These are phyloP conservation scores for Sebastes melanostomus DNA, from an alignment of 2,797 vertebrate genomes.

Conservation along the genomic window DNA sequence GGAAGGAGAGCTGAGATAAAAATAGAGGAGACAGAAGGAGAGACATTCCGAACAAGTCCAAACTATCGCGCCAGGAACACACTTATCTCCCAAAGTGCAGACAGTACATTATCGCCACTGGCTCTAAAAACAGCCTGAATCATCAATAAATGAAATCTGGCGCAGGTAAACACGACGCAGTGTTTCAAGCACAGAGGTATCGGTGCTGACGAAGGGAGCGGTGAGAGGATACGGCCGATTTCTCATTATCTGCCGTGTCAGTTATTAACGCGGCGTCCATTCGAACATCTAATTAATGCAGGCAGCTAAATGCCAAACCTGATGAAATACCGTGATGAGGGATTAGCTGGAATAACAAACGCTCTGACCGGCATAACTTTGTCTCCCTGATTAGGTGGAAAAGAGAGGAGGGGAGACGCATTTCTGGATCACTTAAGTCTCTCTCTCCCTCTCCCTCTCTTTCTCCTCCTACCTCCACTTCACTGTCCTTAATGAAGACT, in stretches of 20 bases:
- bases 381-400: constrained; percentile 66
- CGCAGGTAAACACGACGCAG: constrained; percentile 53
- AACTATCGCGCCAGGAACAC: constrained; percentile 56
- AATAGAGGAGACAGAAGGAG: constrained; percentile 49
- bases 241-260: constrained; percentile 63
- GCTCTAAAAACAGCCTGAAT: constrained; percentile 63
- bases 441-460: not conserved
- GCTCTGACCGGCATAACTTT: constrained; percentile 70
- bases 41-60: constrained; percentile 58
- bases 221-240: constrained; percentile 37
- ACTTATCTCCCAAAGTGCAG: constrained; percentile 73
- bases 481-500: constrained; percentile 72
- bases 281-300: constrained; percentile 76
- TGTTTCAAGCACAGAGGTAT: constrained; percentile 39
- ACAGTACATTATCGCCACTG: constrained; percentile 64
- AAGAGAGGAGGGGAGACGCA: constrained; percentile 14
- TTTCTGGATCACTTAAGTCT: constrained; percentile 58
- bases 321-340: constrained; percentile 73
- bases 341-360: constrained; percentile 78
- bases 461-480: constrained; percentile 50
- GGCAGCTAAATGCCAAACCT: constrained; percentile 79
- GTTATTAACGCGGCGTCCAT: constrained; percentile 65
- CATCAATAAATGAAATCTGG: constrained; percentile 67
- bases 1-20: constrained; percentile 53
- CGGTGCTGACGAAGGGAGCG: constrained; percentile 25